phyloP scores from a whole-genome alignment of 2,797 vertebrate genomes.

The Leptodactylus fallax region DNA sequence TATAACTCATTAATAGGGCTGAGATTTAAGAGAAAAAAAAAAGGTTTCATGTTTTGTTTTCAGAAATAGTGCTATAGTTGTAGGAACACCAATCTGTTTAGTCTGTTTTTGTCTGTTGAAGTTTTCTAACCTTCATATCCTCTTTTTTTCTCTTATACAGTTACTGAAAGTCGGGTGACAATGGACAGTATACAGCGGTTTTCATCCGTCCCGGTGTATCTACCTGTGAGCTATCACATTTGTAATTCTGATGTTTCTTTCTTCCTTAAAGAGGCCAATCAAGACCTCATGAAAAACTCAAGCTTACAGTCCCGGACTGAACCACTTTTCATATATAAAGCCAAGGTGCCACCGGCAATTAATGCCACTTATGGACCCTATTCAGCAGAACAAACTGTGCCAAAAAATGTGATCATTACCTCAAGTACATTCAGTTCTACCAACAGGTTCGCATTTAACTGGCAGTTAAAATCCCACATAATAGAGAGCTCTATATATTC shows the following conservation, averaged over 20 bases:
- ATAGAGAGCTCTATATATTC: conserved; percentile 85
- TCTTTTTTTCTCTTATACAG: conserved; percentile 70
- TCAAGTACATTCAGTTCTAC: conserved; percentile 75
- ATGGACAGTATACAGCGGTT: conserved; percentile 80
- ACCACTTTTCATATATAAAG: conserved; percentile 87
- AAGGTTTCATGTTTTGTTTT: no score
- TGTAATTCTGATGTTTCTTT: conserved; percentile 83
- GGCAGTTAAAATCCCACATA: conserved; percentile 90
- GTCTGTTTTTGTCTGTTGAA: background rate
- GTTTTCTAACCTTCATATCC: background rate
- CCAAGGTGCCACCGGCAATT: conserved; percentile 78
- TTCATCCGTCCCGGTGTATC: conserved; percentile 86
- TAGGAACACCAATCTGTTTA: no score
- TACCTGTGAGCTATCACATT: conserved; percentile 84
- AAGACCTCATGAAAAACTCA: conserved; percentile 92
- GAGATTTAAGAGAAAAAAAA: no score
- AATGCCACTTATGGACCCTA: conserved; percentile 92
- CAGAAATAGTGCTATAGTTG: no score
- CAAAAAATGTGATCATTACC: conserved; percentile 83
- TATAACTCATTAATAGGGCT: no score
- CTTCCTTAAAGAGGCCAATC: conserved; percentile 91
- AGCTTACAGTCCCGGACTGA: conserved; percentile 88
- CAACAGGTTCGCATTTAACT: conserved; percentile 84
- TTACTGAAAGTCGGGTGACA: conserved; percentile 75
- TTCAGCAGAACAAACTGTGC: conserved; percentile 80